Percentiles rank a stretch among this genome's conserved stretches.
These are phyloP conservation scores for Bombyx huttoni DNA, from an alignment of 2,888 invertebrate species.

Conservation along the genomic window DNA sequence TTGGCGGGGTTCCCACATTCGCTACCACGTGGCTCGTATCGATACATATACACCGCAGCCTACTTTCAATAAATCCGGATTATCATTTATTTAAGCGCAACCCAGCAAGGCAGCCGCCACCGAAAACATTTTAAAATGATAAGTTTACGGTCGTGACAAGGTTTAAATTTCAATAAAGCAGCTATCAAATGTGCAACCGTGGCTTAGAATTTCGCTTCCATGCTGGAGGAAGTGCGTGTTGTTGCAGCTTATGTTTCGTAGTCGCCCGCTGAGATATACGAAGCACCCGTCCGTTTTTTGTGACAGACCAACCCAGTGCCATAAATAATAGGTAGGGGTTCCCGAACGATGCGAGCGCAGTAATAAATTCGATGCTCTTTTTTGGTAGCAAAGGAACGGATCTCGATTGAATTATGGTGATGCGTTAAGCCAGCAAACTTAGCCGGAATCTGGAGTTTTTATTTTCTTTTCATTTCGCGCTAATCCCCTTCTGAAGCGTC, in stretches of 20 bases:
- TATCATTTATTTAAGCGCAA: constrained; percentile 50
- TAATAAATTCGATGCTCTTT: constrained; percentile 70
- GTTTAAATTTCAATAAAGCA: constrained; percentile 29
- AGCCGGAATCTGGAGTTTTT: constrained; percentile 46
- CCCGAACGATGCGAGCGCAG: constrained; percentile 60
- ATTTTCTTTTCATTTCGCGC: constrained; percentile 54
- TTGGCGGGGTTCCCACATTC: constrained; percentile 71
- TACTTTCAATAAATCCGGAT: constrained; percentile 68
- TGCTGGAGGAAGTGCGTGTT: constrained; percentile 64
- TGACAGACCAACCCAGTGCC: constrained; percentile 70
- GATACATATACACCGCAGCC: constrained; percentile 45
- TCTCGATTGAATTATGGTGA: constrained; percentile 68
- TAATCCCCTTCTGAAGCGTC: constrained; percentile 39
- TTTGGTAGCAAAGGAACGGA: constrained; percentile 60
- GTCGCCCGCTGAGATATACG: constrained; percentile 69
- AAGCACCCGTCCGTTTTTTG: constrained; percentile 69
- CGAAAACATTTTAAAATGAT: constrained; percentile 20
- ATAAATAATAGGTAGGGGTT: constrained; percentile 72
- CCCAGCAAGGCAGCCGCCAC: constrained; percentile 21
- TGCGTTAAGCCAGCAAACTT: constrained; percentile 65
- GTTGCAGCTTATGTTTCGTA: constrained; percentile 67
- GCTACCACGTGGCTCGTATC: constrained; percentile 62
- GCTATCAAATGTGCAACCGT: constrained; percentile 33
- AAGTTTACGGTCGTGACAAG: constrained; percentile 30
- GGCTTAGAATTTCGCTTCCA: constrained; percentile 35